A percentile compares a stretch with the other conserved stretches of the same genome.
Evolutionary conservation across 2,797 vertebrate species (phyloP).

Genomic region (Chelidonichthys spinosus): DNA sequence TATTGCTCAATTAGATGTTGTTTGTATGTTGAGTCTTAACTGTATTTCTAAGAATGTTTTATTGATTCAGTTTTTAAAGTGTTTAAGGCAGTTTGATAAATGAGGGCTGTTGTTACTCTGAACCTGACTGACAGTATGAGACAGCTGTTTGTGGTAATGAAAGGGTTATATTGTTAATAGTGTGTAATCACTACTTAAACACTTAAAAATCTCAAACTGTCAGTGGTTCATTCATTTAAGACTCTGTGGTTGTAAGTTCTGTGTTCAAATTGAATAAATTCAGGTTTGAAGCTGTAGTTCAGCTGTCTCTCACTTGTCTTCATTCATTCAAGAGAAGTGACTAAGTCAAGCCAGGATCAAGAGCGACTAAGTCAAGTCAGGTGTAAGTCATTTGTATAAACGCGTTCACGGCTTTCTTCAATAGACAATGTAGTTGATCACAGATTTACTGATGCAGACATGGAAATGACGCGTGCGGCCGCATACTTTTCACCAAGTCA

Average conservation of each 20-base stretch:
- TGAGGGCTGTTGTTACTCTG: conserved; percentile 17
- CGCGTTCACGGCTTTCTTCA: too few species aligned
- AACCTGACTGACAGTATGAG: conserved; percentile 12
- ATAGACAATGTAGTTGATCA: too few species aligned
- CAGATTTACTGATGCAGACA: too few species aligned
- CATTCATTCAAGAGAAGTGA: conserved; percentile 2
- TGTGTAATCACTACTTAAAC: conserved; percentile 30
- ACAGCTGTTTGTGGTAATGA: conserved; percentile 13
- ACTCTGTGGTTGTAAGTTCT: conserved; percentile 43
- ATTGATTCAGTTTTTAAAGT: conserved; percentile 34
- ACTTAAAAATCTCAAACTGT: conserved; percentile 26
- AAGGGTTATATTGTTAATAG: conserved; percentile 43
- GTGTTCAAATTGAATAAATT: conserved; percentile 59
- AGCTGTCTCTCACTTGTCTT: conserved; percentile 1
- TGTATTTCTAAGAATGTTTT: conserved; percentile 42
- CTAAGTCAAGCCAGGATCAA: too few species aligned
- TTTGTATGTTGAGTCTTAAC: conserved; percentile 35
- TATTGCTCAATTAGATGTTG: conserved; percentile 39
- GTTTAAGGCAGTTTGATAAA: conserved; percentile 9
- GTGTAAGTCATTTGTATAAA: too few species aligned
- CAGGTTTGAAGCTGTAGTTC: conserved; percentile 30
- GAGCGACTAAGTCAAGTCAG: too few species aligned
- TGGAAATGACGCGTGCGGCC: too few species aligned
- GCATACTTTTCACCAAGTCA: too few species aligned
- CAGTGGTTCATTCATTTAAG: conserved; percentile 37